These are phyloP conservation scores for Clupea harengus DNA, from an alignment of 2,113 vertebrate species.

Conservation along the genomic window DNA sequence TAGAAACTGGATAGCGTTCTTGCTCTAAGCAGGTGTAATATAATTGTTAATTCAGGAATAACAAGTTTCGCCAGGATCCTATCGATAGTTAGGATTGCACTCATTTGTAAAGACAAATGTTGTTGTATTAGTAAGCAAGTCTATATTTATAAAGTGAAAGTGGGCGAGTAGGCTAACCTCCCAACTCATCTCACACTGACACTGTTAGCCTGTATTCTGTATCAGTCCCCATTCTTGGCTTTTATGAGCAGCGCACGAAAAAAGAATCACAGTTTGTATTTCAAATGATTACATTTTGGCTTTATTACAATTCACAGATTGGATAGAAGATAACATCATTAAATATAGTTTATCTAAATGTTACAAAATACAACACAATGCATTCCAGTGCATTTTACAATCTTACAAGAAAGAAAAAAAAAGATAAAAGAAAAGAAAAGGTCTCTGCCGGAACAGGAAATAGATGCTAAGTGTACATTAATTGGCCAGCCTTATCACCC, in stretches of 20 bases:
- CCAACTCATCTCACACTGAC: too few species aligned
- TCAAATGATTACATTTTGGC: constrained; percentile 48
- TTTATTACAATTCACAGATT: constrained; percentile 72
- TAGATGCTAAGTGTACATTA: not conserved
- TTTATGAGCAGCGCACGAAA: not conserved
- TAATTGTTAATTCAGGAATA: too few species aligned
- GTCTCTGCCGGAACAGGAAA: constrained; percentile 21
- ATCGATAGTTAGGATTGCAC: too few species aligned
- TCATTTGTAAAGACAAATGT: too few species aligned
- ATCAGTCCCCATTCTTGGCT: not conserved
- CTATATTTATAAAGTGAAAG: not conserved
- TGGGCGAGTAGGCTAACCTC: not conserved
- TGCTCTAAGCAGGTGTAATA: not conserved
- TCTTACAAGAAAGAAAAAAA: constrained; percentile 1
- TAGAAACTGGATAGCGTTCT: not conserved
- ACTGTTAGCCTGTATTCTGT: too few species aligned
- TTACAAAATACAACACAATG: constrained; percentile 68
- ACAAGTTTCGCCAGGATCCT: too few species aligned
- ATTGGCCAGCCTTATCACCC: constrained; percentile 3
- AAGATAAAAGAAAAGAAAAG: constrained; percentile 23
- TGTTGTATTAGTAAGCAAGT: too few species aligned
- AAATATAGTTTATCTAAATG: constrained; percentile 70
- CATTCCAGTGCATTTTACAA: constrained; percentile 64
- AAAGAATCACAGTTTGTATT: not conserved
- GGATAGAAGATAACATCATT: constrained; percentile 62